A percentile compares a stretch with the other conserved stretches of the same genome.
phyloP scores from a whole-genome alignment of 2,797 vertebrate genomes.

The Odontamblyopus rebecca region DNA sequence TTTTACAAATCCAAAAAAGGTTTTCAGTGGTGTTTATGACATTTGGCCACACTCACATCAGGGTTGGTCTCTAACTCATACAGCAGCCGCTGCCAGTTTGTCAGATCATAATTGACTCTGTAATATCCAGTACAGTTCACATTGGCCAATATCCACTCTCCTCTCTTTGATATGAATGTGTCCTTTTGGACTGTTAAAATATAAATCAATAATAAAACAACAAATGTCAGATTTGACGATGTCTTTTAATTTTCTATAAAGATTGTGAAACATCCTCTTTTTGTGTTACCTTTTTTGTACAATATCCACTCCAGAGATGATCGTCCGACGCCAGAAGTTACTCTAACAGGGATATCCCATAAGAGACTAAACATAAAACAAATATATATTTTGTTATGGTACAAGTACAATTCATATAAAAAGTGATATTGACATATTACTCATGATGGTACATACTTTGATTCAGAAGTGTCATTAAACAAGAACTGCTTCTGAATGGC shows the following conservation, averaged over 20 bases:
- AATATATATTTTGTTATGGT: background rate
- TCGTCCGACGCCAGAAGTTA: conserved; percentile 21
- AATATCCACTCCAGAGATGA: background rate
- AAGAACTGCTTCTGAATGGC: conserved; percentile 75
- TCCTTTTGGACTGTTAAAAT: conserved; percentile 29
- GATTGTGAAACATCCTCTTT: background rate
- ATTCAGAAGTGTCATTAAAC: conserved; percentile 48
- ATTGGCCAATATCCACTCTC: conserved; percentile 77
- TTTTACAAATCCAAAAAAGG: background rate
- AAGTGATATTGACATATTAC: no score
- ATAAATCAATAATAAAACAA: conserved; percentile 12
- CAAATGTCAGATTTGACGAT: background rate
- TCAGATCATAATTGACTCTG: conserved; percentile 78
- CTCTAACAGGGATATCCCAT: conserved; percentile 80
- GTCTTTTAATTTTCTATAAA: background rate
- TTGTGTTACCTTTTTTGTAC: conserved; percentile 50
- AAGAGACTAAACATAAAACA: conserved; percentile 69
- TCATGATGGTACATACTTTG: conserved; percentile 39
- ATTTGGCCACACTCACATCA: conserved; percentile 52
- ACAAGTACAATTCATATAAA: background rate
- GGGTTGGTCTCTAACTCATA: conserved; percentile 61
- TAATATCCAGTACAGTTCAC: conserved; percentile 73
- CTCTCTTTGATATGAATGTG: conserved; percentile 30
- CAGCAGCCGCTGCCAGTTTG: conserved; percentile 76
- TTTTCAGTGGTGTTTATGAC: background rate